Evolutionary conservation across 1,140 invertebrate genomes (phyloP), one percentile per base, ranked within the genome.

Genomic region (Aphaenogaster floridana): DNA sequence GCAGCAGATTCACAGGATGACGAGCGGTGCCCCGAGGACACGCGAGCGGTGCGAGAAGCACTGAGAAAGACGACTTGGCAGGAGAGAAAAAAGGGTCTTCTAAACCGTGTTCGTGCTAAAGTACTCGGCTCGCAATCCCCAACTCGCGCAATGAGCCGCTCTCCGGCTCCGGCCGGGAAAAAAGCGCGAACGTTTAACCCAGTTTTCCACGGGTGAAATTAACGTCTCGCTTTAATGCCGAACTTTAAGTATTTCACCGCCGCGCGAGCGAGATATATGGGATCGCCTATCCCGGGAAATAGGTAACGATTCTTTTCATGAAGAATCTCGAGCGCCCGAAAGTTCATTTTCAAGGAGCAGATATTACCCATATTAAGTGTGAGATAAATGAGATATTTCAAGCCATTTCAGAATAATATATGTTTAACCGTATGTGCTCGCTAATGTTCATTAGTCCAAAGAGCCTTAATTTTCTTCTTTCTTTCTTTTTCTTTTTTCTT

Each of bases 211-310:
- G 80, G 54, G 52, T 71, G 68, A 83, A 83, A 83, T 83, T 83
- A 83, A 83, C 80, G 68, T 83, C 68, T 61, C 69, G 69, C 80
- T 83, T 83, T 72, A 83, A 83, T 83, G 80, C 54, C 80, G 80
- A 83, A 83, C 80, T 83, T 83, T 83, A 83, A 83, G 80, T 74
- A 74, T 83, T 74, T 83, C 54, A 42, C 64, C 39, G 66, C 77
- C 39, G 42, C 42, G 77, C 68, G 21, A n/a, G 4, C 52, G 69
- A 61, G 68, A 83, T 83, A 59, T 83, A 83, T 61, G 80, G 17
- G 68, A 45, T 21, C 45, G 66, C 9, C 79, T 52, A 39, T 7
- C 11, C 36, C 48, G 17, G 54, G 21, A 83, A 83, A 83, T 83
- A 83, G 17, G 68, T 57, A 50, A 57, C 42, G 80, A 83, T 83